Base-by-base conservation (phyloP, 1,140 invertebrate species). In the Monomorium pharaonis region DNA sequence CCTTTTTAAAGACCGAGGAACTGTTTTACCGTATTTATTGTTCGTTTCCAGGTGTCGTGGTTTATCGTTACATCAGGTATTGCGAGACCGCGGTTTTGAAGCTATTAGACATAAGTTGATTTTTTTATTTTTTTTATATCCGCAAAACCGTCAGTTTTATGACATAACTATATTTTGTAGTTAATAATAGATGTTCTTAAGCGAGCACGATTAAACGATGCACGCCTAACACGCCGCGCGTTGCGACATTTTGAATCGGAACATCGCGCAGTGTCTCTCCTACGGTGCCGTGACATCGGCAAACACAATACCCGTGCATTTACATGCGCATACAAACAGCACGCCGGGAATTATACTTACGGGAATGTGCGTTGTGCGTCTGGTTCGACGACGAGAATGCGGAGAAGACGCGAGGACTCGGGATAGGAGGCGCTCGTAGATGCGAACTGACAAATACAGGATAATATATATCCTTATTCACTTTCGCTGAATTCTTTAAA, bases 251-350 rank as follows among this genome's bases (percentile, higher is more conserved):
- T 78, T 72, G 49, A 49, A 84, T 72, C 33, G 60, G 37, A 85
- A 85, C 74, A 56, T 37, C 24, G 60, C 21, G 86, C 60, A 84
- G 44, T 58, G 56, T 83, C 67, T 72, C 63, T 62, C 33, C 24
- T 62, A 62, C 58, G 44, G 74, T 83, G 85, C 77, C 51, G 86
- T 77, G 88, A 89, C 88, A 91, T 91, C 88, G 85, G 88, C 91
- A 93, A 93, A 93, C 90, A 92, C 88, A 92, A 92, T 92, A 90
- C 88, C 87, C 86, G 67, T 60, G 90, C 90, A 93, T 93, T 93
- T 91, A 93, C 92, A 93, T 92, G 91, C 78, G 91, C 91, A 92
- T 92, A 92, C 91, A 93, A 92, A 92, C 91, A 92, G 86, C 90
- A 49, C 88, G 89, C 49, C 87, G 62, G 85, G 88, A 92, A 92